These are phyloP conservation scores for Chiloscyllium plagiosum DNA, from an alignment of 2,113 vertebrate genomes.

Conservation along the genomic window DNA sequence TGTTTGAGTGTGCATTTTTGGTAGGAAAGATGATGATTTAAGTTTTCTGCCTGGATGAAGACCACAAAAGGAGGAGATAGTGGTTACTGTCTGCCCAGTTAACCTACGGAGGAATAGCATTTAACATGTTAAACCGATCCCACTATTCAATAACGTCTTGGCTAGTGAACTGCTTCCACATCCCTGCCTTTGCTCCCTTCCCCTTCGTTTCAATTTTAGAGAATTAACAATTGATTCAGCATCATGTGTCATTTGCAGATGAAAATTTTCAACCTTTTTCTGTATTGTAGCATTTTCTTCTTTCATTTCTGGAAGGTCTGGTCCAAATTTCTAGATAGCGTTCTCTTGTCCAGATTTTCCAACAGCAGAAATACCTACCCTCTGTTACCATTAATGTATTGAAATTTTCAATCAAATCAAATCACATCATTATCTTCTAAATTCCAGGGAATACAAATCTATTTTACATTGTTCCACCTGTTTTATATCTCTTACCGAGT, in stretches of 20 bases:
- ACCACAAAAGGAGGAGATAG: neutral
- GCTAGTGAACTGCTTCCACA: neutral
- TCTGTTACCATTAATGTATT: neutral
- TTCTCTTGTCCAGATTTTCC: neutral
- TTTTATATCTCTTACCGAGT: neutral
- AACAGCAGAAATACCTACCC: neutral
- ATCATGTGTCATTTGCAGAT: neutral
- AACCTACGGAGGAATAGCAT: neutral
- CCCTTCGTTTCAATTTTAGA: neutral
- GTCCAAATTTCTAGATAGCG: neutral
- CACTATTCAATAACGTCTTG: too few relatives aligned
- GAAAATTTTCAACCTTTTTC: neutral
- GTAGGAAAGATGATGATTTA: neutral
- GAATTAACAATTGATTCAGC: neutral
- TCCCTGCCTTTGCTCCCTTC: neutral
- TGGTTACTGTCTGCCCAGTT: neutral
- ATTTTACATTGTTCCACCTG: neutral
- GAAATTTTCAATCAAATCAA: neutral
- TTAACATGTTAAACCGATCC: neutral
- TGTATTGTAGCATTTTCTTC: neutral
- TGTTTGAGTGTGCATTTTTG: neutral
- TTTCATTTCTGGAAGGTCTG: neutral
- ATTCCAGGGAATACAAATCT: neutral
- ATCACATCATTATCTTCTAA: neutral
- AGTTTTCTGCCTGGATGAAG: neutral